Evolutionary conservation across 2,113 vertebrate species (phyloP), one percentile per base, ranked within the genome.

Genomic region (Hemibagrus wyckioides): DNA sequence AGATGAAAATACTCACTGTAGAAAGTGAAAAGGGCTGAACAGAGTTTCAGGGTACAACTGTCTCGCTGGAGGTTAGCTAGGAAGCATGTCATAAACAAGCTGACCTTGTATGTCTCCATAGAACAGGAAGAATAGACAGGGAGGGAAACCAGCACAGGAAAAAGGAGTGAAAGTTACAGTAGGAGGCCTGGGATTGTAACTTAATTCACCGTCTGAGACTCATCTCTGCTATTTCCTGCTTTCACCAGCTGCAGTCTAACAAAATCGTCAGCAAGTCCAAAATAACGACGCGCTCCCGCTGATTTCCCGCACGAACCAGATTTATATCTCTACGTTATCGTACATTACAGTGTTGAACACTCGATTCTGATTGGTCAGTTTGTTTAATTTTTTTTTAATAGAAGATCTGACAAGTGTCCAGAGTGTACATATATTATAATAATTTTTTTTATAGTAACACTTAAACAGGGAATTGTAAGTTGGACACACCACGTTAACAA

Each of bases 1-100:
- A 14, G 88, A 83, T 91, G 90, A 93, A 92, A 93, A 91, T 59
- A 85, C 90, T 59, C 39, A 71, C 80, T 61, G n/a, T 82, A 28
- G 87, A 90, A 83, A 67, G n/a, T 83, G 80, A 86, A 65, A n/a
- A 41, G 54, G 61, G 90, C 39, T 79, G 89, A 91, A 90, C 90
- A 52, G 63, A 75, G 77, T 77, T 89, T 85, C 83, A 89, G 54
- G 80, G 30, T 39, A 36, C 33, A 56, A 59, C 67, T 79, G 84
- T 36, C 71, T 52, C 61, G 0, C 11, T 76, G 41, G 48, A 48
- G 73, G 25, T 76, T 76, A 48, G 73, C 41, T 28, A n/a, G 25
- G 25, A 25, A 76, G 41, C 73, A 3, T 76, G 11, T 76, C 0
- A 25, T 76, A 76, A 76, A 44, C 41, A 76, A 3, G 2, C 25